A percentile compares a stretch with the other conserved stretches of the same genome.
phyloP scores from a whole-genome alignment of 2,888 invertebrate genomes.

The Megaustenia siamemsis region DNA sequence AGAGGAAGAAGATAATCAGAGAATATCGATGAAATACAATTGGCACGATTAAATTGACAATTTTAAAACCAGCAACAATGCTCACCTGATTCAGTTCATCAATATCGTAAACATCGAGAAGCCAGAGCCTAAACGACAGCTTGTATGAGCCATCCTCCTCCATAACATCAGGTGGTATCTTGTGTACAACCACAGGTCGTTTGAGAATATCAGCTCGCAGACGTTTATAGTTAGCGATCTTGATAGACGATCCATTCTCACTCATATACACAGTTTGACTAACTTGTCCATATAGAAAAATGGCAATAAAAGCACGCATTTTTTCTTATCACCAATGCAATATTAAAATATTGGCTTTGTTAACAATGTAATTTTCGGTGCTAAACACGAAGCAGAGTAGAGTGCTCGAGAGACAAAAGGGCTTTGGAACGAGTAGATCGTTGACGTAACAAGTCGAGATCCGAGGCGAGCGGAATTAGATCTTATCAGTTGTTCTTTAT shows the following conservation, averaged over 20 bases:
- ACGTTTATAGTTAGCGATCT: background rate
- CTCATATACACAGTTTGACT: background rate
- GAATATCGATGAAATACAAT: no score
- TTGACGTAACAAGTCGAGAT: no score
- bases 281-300: background rate
- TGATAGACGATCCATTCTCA: background rate
- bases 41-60: no score
- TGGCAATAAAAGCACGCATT: background rate
- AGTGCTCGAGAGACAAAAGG: no score
- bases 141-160: background rate
- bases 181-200: background rate
- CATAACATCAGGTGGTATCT: background rate
- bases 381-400: no score
- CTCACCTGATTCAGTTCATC: slow-evolving; percentile 19
- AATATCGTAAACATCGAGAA: slow-evolving; percentile 5
- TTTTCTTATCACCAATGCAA: background rate
- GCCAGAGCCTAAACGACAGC: background rate
- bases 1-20: no score
- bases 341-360: no score
- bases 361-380: no score
- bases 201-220: background rate
- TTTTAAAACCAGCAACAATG: background rate
- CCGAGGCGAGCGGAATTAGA: no score
- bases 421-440: no score
- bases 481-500: no score